Conservation (phyloP, 2,797 vertebrate species). For the Lacerta viridis region DNA sequence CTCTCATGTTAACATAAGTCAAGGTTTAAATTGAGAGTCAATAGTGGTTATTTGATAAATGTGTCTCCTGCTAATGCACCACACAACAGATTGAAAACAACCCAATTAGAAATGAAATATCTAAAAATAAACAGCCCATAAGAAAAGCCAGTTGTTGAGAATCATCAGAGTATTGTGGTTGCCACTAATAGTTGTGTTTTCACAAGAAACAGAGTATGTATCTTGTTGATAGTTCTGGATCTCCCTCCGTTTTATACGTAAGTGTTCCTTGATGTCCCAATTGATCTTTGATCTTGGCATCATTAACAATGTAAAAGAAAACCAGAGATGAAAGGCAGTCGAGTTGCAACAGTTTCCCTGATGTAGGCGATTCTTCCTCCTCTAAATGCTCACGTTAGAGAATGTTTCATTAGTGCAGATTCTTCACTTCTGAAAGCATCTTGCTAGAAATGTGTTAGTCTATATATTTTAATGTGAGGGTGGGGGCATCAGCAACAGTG, state of each 20-base stretch:
- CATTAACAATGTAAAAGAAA: constrained; percentile 63
- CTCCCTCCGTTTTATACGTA: constrained; percentile 54
- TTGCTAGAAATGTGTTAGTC: constrained; percentile 40
- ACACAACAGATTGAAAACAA: constrained; percentile 7
- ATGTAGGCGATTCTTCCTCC: neutral
- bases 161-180: constrained; percentile 50
- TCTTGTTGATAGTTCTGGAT: constrained; percentile 50
- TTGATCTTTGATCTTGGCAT: constrained; percentile 68
- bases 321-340: constrained; percentile 60
- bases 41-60: constrained; percentile 10
- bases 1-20: constrained; percentile 3
- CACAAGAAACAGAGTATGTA: constrained; percentile 63
- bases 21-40: constrained; percentile 33
- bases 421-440: constrained; percentile 36
- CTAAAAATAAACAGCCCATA: constrained; percentile 7
- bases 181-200: constrained; percentile 65
- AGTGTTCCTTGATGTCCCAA: constrained; percentile 71
- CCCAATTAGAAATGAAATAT: neutral
- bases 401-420: constrained; percentile 41
- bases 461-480: neutral
- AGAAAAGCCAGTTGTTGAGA: constrained; percentile 48
- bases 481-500: neutral
- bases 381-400: constrained; percentile 33
- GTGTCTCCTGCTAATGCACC: neutral
- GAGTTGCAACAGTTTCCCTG: constrained; percentile 58